Conservation (phyloP, 1,140 invertebrate genomes). For the Aphaenogaster rudis region DNA sequence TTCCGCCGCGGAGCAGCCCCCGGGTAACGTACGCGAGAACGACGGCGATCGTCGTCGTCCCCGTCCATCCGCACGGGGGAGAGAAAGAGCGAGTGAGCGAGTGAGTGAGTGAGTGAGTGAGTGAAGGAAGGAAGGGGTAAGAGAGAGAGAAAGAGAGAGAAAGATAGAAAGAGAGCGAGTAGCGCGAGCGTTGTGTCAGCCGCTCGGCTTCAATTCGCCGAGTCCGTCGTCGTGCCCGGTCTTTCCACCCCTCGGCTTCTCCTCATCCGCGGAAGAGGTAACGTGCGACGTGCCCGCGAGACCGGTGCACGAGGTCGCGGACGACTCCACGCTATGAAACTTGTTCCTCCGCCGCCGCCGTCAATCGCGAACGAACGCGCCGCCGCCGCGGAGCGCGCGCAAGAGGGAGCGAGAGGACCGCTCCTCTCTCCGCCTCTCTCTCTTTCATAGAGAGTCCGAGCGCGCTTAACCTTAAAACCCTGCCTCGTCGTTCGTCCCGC, state of each 20-base stretch:
- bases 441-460: constrained; percentile 20
- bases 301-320: neutral
- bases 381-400: constrained; percentile 24
- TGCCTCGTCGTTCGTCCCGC: constrained; percentile 1
- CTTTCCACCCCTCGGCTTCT: neutral
- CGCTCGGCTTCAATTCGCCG: constrained; percentile 6
- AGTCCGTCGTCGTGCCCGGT: too few species aligned
- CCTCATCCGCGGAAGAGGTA: neutral
- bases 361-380: constrained; percentile 37
- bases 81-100: neutral
- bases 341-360: neutral
- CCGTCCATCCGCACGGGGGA: neutral
- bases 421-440: constrained; percentile 5
- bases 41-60: constrained; percentile 33
- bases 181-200: constrained; percentile 45
- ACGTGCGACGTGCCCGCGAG: neutral
- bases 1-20: neutral
- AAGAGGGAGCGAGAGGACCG: constrained; percentile 32
- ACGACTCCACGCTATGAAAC: neutral
- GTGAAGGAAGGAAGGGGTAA: neutral
- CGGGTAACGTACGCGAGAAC: constrained; percentile 13
- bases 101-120: neutral
- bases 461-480: constrained; percentile 59
- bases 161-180: neutral
- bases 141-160: neutral